Conservation (phyloP, 2,113 vertebrate genomes). For the Neolamprologus kungweensis region DNA sequence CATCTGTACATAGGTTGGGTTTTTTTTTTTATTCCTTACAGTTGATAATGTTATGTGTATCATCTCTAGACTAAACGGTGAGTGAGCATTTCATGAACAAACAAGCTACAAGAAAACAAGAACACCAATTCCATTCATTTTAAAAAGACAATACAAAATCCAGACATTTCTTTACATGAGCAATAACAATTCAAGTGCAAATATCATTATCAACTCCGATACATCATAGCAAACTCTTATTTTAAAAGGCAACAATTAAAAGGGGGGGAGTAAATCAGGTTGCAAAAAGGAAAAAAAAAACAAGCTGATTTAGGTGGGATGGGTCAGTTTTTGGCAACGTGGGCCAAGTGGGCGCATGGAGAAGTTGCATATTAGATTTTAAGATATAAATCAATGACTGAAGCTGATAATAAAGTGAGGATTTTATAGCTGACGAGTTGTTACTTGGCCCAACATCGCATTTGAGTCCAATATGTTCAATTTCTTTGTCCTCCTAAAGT, state of each 20-base stretch:
- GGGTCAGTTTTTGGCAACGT: neutral
- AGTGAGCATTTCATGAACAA: constrained; percentile 66
- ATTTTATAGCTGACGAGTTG: neutral
- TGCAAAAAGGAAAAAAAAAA: constrained; percentile 6
- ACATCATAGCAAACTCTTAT: constrained; percentile 75
- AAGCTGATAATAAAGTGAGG: neutral
- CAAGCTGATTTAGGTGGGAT: neutral
- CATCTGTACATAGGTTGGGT: constrained; percentile 50
- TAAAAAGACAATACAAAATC: constrained; percentile 97
- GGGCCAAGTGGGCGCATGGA: neutral
- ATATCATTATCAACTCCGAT: constrained; percentile 90
- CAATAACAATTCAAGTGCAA: constrained; percentile 98
- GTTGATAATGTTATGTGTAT: constrained; percentile 57
- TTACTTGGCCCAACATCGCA: neutral
- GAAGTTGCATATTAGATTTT: neutral
- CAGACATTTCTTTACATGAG: constrained; percentile 97
- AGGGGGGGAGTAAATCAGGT: constrained; percentile 3
- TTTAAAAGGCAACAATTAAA: constrained; percentile 59
- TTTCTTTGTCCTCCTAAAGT: constrained; percentile 24
- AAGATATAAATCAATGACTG: neutral
- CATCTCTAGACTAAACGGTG: constrained; percentile 61
- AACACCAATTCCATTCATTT: constrained; percentile 80
- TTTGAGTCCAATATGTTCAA: neutral
- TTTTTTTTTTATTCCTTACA: constrained; percentile 10
- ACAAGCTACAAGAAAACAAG: constrained; percentile 64